Evolutionary conservation across 2,797 vertebrate species (phyloP).

Genomic region (Chromobotia macracanthus): DNA sequence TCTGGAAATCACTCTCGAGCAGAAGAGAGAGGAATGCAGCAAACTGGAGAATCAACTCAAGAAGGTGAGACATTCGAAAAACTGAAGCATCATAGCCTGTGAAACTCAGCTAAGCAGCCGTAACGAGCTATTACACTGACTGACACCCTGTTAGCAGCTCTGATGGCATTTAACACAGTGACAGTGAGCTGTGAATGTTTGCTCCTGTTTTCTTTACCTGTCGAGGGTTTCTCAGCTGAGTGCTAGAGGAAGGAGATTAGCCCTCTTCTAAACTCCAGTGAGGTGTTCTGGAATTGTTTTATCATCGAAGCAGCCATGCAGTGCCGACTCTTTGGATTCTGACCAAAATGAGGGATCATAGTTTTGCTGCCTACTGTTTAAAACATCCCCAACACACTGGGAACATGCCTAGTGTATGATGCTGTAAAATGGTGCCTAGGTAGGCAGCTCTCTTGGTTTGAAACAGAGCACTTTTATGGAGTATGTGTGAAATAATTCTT

Average conservation of each 20-base stretch:
- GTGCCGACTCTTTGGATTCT: too few species aligned
- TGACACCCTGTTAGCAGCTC: background rate
- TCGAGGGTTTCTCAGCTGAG: background rate
- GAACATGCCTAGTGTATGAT: too few species aligned
- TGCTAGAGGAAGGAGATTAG: conserved; percentile 6
- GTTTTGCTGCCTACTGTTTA: too few species aligned
- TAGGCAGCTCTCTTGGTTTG: background rate
- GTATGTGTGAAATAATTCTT: too few species aligned
- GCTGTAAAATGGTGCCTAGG: background rate
- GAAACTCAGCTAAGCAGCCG: background rate
- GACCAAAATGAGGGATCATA: too few species aligned
- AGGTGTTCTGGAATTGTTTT: background rate
- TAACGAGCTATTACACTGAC: conserved; percentile 9
- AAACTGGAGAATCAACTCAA: conserved; percentile 92
- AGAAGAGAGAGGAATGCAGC: conserved; percentile 92
- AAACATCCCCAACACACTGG: too few species aligned
- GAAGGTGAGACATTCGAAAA: conserved; percentile 79
- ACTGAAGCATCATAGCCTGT: conserved; percentile 21
- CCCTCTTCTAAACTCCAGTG: background rate
- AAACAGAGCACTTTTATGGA: background rate
- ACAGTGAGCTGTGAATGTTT: conserved; percentile 9
- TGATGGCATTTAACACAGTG: conserved; percentile 30
- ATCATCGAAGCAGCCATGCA: too few species aligned
- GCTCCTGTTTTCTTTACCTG: background rate
- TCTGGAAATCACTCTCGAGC: conserved; percentile 90